Evolutionary conservation across 2,113 vertebrate genomes (phyloP).

Genomic region (Accipiter virgatus): DNA sequence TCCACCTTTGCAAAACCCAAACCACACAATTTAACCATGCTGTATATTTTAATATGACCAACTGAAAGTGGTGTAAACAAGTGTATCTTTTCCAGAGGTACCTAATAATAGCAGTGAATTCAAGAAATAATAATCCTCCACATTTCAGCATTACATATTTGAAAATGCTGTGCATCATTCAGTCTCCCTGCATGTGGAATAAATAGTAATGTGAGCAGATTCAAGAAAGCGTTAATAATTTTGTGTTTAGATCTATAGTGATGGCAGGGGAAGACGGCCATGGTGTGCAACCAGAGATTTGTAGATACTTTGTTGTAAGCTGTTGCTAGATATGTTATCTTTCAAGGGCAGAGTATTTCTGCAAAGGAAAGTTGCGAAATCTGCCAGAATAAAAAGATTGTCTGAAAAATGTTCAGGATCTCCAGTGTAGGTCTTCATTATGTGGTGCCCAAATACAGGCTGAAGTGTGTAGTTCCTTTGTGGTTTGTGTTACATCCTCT

Average conservation of each 20-base stretch:
- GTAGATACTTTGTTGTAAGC: not conserved
- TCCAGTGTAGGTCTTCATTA: not conserved
- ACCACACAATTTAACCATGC: not conserved
- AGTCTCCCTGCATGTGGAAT: not conserved
- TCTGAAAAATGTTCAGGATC: constrained; percentile 41
- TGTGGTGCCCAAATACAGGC: constrained; percentile 18
- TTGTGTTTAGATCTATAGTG: not conserved
- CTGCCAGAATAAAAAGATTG: constrained; percentile 4
- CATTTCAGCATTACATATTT: not conserved
- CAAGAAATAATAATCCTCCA: constrained; percentile 35
- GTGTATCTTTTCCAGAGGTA: not conserved
- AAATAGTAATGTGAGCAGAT: not conserved
- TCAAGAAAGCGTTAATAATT: constrained; percentile 19
- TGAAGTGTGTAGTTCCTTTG: constrained; percentile 66
- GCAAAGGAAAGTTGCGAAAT: constrained; percentile 63
- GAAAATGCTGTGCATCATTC: constrained; percentile 26
- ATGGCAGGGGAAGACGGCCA: not conserved
- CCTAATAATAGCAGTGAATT: constrained; percentile 34
- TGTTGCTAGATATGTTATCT: constrained; percentile 58
- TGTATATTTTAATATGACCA: not conserved
- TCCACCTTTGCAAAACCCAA: not conserved
- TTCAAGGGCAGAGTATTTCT: constrained; percentile 49
- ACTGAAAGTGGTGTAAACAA: not conserved
- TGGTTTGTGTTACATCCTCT: constrained; percentile 69
- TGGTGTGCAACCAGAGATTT: not conserved